Conservation (phyloP, 2,113 vertebrate species). For the Archocentrus centrarchus region DNA sequence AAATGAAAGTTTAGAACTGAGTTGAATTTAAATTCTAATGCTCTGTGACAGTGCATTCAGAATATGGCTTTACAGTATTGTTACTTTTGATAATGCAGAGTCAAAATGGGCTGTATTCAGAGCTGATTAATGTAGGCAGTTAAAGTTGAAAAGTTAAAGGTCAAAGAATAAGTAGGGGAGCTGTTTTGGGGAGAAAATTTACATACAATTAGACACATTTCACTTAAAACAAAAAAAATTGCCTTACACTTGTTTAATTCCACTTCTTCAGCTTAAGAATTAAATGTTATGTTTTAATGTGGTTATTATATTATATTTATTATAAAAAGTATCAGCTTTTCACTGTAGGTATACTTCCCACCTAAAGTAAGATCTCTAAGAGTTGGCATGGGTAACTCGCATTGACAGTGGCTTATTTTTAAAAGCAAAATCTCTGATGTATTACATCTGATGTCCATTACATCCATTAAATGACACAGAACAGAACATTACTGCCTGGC, state of each 20-base stretch:
- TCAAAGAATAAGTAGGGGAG: background rate
- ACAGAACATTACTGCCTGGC: background rate
- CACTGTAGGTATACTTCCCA: background rate
- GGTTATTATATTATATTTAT: background rate
- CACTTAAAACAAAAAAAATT: background rate
- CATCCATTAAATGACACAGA: slow-evolving; percentile 18
- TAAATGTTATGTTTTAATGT: background rate
- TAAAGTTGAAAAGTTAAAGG: background rate
- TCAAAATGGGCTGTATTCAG: slow-evolving; percentile 17
- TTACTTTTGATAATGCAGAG: background rate
- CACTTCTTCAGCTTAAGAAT: background rate
- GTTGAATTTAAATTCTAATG: background rate
- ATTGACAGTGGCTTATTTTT: background rate
- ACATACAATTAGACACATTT: background rate
- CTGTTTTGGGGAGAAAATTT: background rate
- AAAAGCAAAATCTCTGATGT: slow-evolving; percentile 11
- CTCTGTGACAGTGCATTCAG: background rate
- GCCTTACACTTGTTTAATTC: background rate
- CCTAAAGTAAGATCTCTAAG: background rate
- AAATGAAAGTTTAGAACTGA: background rate
- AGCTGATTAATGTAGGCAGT: slow-evolving; percentile 7
- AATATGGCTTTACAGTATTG: background rate
- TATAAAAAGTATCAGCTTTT: background rate
- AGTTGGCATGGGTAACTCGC: background rate
- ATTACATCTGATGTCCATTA: background rate